phyloP scores from a whole-genome alignment of 2,113 vertebrate species.

The Chloroceryle aenea region DNA sequence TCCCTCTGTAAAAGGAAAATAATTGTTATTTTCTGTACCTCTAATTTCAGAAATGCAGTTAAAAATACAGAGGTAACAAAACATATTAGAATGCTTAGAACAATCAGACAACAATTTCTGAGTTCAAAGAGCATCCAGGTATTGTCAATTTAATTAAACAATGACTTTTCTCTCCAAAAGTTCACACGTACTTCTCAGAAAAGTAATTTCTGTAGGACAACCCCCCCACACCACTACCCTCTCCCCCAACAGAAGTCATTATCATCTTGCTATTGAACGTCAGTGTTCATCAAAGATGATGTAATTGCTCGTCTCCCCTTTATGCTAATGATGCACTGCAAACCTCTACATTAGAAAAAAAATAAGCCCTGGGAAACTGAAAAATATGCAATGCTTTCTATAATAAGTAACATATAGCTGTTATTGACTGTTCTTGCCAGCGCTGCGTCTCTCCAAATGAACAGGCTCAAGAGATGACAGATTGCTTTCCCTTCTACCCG shows the following conservation, averaged over 20 bases:
- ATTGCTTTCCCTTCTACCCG: background rate
- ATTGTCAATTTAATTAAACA: background rate
- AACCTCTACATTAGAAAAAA: background rate
- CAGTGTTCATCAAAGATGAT: background rate
- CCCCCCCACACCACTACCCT: too few relatives aligned
- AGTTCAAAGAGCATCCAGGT: background rate
- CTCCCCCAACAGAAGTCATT: background rate
- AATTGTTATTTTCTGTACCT: background rate
- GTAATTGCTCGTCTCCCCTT: background rate
- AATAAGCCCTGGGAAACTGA: background rate
- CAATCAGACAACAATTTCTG: background rate
- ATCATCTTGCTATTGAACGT: background rate
- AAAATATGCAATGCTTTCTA: background rate
- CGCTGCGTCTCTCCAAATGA: slow-evolving; percentile 16
- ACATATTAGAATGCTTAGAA: background rate
- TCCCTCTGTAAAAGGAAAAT: background rate
- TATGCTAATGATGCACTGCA: background rate
- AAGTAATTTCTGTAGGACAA: background rate
- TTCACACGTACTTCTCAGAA: background rate
- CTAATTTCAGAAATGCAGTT: background rate
- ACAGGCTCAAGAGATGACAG: background rate
- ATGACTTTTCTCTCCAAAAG: background rate
- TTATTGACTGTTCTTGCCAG: background rate
- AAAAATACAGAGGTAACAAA: background rate
- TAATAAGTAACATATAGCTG: background rate